Evolutionary conservation across 2,113 vertebrate species (phyloP), one percentile per base, ranked within the genome.

Genomic region (Bettongia penicillata): DNA sequence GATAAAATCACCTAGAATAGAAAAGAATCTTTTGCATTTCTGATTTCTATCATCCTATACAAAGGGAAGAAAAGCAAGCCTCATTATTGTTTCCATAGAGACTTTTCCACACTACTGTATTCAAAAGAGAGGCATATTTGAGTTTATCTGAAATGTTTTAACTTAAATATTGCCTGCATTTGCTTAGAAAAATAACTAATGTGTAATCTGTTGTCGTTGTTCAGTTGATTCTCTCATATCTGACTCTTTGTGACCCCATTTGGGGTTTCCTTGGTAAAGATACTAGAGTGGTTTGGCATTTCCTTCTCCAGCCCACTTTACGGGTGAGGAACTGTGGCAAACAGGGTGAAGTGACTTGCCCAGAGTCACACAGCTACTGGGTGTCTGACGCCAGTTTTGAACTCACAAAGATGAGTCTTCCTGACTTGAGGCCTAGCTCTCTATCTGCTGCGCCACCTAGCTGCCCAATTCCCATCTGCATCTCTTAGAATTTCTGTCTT

Each of bases 121-220:
- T 57, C 25, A 26, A 0, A 93, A 11, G 31, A 57, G 53, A 47
- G 49, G 31, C 61, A 37, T 7, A 68, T 90, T 51, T 89, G 89
- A 14, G 61, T 52, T 68, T 77, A 53, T 93, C 91, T 57, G 55
- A 90, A 19, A 43, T 43, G n/a, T n/a, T 89, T 91, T 51, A 55
- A n/a, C 26, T 95, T 61, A 48, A 47, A 90, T 55, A 22, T 1
- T 14, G 6, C 51, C 49, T 91, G 4, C 68, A 43, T 94, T 91
- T 92, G 50, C 50, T 90, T 14, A 95, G 93, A 95, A 51, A 90
- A 77, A 61, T 77, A 43, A 77, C 19, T 77, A 43, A 77, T 43
- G 5, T 77, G 0, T 77, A 68, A 68, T 68, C 57, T 37, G 55
- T 31, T 61, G 55, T 61, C 31, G 31, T 61, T 14, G 28, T 68